Percentiles rank a stretch among this genome's conserved stretches.
Evolutionary conservation across 1,140 invertebrate genomes (phyloP).

Genomic region (Heliconius melpomene): DNA sequence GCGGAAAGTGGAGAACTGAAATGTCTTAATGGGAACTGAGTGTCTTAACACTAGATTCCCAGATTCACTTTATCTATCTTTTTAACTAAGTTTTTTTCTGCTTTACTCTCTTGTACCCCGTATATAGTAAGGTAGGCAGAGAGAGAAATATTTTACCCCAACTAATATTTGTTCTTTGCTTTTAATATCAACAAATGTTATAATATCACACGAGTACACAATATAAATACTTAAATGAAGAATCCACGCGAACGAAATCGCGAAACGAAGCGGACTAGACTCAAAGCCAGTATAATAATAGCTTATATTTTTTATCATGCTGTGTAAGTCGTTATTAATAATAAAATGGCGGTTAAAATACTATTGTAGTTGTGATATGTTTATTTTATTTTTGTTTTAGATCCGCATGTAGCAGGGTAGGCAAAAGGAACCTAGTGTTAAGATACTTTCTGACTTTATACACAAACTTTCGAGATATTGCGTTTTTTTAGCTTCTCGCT

Average conservation of each 20-base stretch:
- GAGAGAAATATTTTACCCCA: too few species aligned
- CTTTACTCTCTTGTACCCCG: too few species aligned
- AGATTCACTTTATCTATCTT: background rate
- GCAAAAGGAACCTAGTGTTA: too few species aligned
- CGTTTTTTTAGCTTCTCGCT: too few species aligned
- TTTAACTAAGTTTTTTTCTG: too few species aligned
- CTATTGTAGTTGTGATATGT: background rate
- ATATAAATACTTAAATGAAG: conserved; percentile 9
- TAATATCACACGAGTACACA: background rate
- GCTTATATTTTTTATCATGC: background rate
- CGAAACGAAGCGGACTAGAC: conserved; percentile 19
- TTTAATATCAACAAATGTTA: background rate
- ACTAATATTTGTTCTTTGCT: background rate
- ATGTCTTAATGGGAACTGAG: background rate
- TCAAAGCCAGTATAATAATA: conserved; percentile 15
- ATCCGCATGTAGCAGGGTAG: too few species aligned
- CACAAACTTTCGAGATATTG: too few species aligned
- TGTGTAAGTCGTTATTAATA: background rate
- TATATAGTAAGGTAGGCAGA: too few species aligned
- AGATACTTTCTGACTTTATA: too few species aligned
- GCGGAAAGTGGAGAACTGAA: background rate
- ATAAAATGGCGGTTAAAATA: background rate
- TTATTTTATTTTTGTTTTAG: too few species aligned
- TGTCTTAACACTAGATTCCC: background rate
- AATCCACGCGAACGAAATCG: conserved; percentile 15